phyloP scores from a whole-genome alignment of 2,113 vertebrate species.

The Sapajus apella region DNA sequence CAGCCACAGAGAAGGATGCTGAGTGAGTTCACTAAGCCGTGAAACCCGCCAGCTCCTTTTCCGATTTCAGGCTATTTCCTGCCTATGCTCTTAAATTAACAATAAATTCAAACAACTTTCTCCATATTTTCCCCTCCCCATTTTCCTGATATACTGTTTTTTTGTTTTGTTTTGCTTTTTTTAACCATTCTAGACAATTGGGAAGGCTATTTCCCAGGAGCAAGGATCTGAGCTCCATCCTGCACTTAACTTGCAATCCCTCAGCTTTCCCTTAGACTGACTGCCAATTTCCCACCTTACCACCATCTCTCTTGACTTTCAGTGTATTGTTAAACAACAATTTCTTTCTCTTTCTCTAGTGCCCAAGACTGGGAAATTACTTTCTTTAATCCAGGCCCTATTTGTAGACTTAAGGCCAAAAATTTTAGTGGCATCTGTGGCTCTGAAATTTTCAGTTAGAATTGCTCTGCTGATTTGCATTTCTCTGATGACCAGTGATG shows the following conservation, averaged over 20 bases:
- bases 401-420: constrained; percentile 35
- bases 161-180: too few relatives aligned
- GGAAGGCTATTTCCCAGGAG: background rate
- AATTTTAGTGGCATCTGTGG: background rate
- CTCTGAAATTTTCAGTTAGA: constrained; percentile 44
- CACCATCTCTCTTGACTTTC: background rate
- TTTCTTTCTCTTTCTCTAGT: constrained; percentile 55
- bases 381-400: constrained; percentile 47
- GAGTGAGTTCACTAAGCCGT: background rate
- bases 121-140: too few relatives aligned
- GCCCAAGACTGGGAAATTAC: constrained; percentile 45
- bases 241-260: background rate
- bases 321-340: constrained; percentile 31
- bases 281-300: background rate
- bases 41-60: background rate
- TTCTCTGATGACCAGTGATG: too few relatives aligned
- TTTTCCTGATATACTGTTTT: background rate
- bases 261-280: background rate
- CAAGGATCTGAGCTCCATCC: background rate
- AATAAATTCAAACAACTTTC: background rate
- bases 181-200: background rate
- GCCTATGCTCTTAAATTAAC: background rate
- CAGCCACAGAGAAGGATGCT: background rate
- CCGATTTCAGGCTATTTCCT: background rate
- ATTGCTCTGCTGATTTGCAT: background rate